Percentiles rank a stretch among this genome's conserved stretches.
phyloP scores from a whole-genome alignment of 2,888 invertebrate genomes.

The Platypus cylindrus region DNA sequence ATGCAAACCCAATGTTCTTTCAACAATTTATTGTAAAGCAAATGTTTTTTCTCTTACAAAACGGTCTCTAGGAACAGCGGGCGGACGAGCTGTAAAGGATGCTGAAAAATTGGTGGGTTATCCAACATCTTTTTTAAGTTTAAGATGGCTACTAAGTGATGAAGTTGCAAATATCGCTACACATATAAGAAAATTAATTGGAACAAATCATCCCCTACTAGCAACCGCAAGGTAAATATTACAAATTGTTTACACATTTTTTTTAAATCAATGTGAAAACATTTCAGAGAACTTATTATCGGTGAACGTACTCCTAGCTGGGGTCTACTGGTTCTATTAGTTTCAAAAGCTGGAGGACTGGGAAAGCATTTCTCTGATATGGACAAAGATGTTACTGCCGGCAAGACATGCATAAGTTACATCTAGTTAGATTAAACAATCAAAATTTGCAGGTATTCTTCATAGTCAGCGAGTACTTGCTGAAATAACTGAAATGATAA shows the following conservation, averaged over 20 bases:
- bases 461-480: slow-evolving; percentile 79
- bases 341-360: slow-evolving; percentile 84
- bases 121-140: slow-evolving; percentile 84
- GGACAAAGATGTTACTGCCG: slow-evolving; percentile 73
- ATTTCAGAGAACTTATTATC: slow-evolving; percentile 22
- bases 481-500: slow-evolving; percentile 91
- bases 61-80: too few species aligned
- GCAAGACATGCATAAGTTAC: slow-evolving; percentile 35
- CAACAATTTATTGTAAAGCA: too few species aligned
- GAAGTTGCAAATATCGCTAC: slow-evolving; percentile 89
- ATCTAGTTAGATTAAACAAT: too few species aligned
- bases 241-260: not conserved
- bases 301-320: slow-evolving; percentile 79
- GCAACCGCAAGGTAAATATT: slow-evolving; percentile 76
- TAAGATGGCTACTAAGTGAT: slow-evolving; percentile 87
- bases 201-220: slow-evolving; percentile 84
- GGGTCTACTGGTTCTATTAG: slow-evolving; percentile 78
- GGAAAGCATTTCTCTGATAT: slow-evolving; percentile 59
- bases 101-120: slow-evolving; percentile 95
- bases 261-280: not conserved
- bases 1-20: too few species aligned
- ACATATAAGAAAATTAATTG: slow-evolving; percentile 80
- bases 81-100: slow-evolving; percentile 65
- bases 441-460: slow-evolving; percentile 40
- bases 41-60: too few species aligned